A percentile compares a stretch with the other conserved stretches of the same genome.
Conservation (phyloP, 1,140 invertebrate genomes). For the Dysdera silvatica region DNA sequence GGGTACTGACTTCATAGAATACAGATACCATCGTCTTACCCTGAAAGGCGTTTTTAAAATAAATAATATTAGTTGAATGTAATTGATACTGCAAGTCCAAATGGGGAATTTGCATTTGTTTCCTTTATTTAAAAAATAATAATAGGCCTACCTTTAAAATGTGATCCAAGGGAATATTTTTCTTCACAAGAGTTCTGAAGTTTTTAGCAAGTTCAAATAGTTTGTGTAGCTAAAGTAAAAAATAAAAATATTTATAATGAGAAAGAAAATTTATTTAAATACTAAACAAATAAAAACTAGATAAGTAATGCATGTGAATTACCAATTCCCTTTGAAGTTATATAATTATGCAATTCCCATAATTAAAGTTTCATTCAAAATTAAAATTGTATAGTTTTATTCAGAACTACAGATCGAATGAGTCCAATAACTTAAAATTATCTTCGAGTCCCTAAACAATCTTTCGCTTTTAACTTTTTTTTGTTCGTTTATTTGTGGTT, state of each 20-base stretch:
- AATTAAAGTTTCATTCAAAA: no score
- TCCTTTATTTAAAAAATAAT: not conserved
- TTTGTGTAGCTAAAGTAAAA: constrained; percentile 63
- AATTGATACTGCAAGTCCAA: not conserved
- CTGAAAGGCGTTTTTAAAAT: constrained; percentile 41
- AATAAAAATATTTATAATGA: not conserved
- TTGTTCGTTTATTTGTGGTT: no score
- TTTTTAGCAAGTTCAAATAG: constrained; percentile 90
- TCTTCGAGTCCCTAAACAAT: no score
- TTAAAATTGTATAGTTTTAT: no score
- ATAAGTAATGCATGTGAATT: no score
- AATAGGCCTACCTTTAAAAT: constrained; percentile 59
- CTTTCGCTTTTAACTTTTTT: no score
- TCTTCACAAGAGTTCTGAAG: constrained; percentile 69
- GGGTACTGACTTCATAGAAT: constrained; percentile 95
- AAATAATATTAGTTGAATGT: not conserved
- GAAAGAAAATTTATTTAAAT: not conserved
- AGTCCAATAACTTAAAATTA: no score
- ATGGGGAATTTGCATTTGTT: not conserved
- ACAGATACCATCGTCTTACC: constrained; percentile 92
- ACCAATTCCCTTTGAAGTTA: no score
- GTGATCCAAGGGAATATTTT: constrained; percentile 74
- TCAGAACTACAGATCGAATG: no score
- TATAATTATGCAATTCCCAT: no score
- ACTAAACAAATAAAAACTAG: no score